These are phyloP conservation scores for Scartelaos histophorus DNA, from an alignment of 2,113 vertebrate genomes.

Conservation along the genomic window DNA sequence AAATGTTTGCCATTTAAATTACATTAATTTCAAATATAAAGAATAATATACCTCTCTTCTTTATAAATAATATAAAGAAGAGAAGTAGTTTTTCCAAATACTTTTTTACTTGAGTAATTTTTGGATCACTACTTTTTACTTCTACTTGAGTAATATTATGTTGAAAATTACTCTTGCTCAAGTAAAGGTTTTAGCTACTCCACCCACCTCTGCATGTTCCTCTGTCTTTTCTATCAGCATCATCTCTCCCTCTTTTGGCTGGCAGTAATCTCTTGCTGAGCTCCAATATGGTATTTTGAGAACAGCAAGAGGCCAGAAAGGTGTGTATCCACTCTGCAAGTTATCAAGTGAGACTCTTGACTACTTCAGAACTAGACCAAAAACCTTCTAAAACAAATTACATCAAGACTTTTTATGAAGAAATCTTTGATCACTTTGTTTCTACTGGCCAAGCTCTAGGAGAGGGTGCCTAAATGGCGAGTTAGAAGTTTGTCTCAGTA, in stretches of 20 bases:
- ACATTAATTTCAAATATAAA: no score
- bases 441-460: slow-evolving; percentile 40
- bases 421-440: background rate
- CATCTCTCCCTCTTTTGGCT: slow-evolving; percentile 37
- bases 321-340: background rate
- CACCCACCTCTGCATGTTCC: slow-evolving; percentile 21
- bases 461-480: slow-evolving; percentile 26
- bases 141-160: no score
- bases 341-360: background rate
- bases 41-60: no score
- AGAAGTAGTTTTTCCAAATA: no score
- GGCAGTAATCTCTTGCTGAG: slow-evolving; percentile 64
- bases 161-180: no score
- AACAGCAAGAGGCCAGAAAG: slow-evolving; percentile 30
- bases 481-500: slow-evolving; percentile 28
- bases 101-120: no score
- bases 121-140: no score
- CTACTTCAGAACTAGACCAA: background rate
- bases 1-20: no score
- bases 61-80: no score
- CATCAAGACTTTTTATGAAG: background rate
- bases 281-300: slow-evolving; percentile 64
- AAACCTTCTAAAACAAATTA: background rate
- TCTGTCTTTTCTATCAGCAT: slow-evolving; percentile 32
- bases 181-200: no score